phyloP scores from a whole-genome alignment of 2,113 vertebrate genomes.

The Vireo altiloquus region DNA sequence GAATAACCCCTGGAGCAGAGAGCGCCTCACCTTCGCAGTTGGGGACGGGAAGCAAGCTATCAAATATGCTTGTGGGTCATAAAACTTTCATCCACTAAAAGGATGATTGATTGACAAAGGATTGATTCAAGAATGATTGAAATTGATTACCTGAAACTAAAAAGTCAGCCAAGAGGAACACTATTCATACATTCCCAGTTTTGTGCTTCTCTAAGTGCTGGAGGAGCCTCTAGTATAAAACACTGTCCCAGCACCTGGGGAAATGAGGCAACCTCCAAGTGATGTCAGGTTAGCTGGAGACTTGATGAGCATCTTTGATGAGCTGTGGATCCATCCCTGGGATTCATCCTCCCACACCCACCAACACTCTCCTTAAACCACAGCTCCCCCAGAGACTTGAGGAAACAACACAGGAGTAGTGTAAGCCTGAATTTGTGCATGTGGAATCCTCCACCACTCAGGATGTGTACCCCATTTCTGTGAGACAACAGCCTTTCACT shows the following conservation, averaged over 20 bases:
- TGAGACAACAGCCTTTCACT: neutral
- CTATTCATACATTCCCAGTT: neutral
- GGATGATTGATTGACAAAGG: neutral
- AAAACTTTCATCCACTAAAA: neutral
- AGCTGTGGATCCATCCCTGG: neutral
- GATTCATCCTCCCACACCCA: neutral
- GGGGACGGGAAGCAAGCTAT: neutral
- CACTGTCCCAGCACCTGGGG: neutral
- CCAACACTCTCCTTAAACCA: neutral
- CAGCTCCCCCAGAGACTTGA: neutral
- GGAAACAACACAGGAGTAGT: neutral
- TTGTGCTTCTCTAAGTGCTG: neutral
- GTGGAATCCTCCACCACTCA: neutral
- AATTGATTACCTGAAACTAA: neutral
- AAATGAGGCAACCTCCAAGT: neutral
- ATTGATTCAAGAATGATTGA: neutral
- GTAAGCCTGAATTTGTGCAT: neutral
- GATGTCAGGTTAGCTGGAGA: neutral
- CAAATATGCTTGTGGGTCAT: neutral
- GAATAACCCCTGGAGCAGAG: neutral
- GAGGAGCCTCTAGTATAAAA: neutral
- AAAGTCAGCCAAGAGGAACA: neutral
- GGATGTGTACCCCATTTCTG: neutral
- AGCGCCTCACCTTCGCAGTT: neutral
- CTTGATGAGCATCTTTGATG: neutral